Conservation (phyloP, 2,888 invertebrate genomes). For the Scaptomyza reducta region DNA sequence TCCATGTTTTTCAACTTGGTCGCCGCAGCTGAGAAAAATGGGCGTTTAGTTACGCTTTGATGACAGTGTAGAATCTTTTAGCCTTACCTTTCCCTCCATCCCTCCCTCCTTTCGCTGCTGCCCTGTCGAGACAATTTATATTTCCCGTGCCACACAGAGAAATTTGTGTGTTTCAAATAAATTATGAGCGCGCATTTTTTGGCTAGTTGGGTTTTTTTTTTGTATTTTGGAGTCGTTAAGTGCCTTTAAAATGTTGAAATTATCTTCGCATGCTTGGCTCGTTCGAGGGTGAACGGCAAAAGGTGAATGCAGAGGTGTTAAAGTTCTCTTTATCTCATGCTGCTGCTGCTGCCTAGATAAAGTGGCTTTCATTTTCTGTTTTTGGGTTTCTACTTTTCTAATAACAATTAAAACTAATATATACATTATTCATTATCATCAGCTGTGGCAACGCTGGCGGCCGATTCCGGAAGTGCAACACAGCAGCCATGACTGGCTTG, state of each 20-base stretch:
- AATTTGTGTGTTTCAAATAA: slow-evolving; percentile 41
- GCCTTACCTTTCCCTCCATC: slow-evolving; percentile 26
- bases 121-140: slow-evolving; percentile 61
- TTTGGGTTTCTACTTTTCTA: slow-evolving; percentile 32
- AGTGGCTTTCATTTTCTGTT: slow-evolving; percentile 49
- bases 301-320: slow-evolving; percentile 57
- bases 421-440: slow-evolving; percentile 74
- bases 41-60: slow-evolving; percentile 84
- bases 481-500: slow-evolving; percentile 38
- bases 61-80: slow-evolving; percentile 83
- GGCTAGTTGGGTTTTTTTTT: slow-evolving; percentile 33
- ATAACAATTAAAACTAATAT: slow-evolving; percentile 67
- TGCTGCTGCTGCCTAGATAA: slow-evolving; percentile 24
- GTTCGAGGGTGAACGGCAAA: slow-evolving; percentile 33
- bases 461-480: slow-evolving; percentile 58
- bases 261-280: slow-evolving; percentile 68
- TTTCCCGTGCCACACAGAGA: slow-evolving; percentile 64
- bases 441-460: slow-evolving; percentile 61
- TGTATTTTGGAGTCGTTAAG: slow-evolving; percentile 56
- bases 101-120: slow-evolving; percentile 8
- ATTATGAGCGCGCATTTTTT: slow-evolving; percentile 56
- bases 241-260: slow-evolving; percentile 71
- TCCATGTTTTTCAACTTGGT: slow-evolving; percentile 33
- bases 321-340: slow-evolving; percentile 61
- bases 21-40: slow-evolving; percentile 73